A percentile compares a stretch with the other conserved stretches of the same genome.
Conservation (phyloP, 2,797 vertebrate genomes). For the Neopelma chrysocephalum region DNA sequence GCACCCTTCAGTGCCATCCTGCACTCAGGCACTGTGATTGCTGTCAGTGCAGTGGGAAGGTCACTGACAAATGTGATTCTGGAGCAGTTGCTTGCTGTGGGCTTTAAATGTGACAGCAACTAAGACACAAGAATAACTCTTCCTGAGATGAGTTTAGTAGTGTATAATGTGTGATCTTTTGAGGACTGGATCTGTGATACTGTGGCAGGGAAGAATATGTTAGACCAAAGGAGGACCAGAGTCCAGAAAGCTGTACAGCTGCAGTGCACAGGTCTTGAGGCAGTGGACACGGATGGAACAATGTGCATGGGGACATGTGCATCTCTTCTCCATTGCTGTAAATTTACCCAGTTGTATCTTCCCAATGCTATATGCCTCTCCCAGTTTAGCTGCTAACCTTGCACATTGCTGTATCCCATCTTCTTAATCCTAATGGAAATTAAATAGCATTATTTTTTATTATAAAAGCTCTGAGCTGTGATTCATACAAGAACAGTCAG, state of each 20-base stretch:
- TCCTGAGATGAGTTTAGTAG: not conserved
- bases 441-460: not conserved
- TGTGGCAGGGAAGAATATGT: not conserved
- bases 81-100: not conserved
- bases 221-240: not conserved
- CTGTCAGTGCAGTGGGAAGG: not conserved
- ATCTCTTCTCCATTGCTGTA: not conserved
- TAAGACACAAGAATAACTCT: not conserved
- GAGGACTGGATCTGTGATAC: not conserved
- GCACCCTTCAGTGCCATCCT: not conserved
- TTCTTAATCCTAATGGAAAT: not conserved
- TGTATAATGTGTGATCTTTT: not conserved
- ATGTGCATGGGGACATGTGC: rapidly evolving
- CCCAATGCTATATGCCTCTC: not conserved
- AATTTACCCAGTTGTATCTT: not conserved
- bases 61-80: not conserved
- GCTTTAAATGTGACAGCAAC: not conserved
- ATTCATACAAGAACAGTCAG: not conserved
- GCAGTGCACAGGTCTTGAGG: not conserved
- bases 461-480: not conserved
- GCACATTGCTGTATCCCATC: not conserved
- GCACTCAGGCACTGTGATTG: not conserved
- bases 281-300: not conserved
- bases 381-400: not conserved
- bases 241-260: not conserved